Base-by-base conservation (phyloP, 2,888 invertebrate genomes). In the Conchocele bisecta region DNA sequence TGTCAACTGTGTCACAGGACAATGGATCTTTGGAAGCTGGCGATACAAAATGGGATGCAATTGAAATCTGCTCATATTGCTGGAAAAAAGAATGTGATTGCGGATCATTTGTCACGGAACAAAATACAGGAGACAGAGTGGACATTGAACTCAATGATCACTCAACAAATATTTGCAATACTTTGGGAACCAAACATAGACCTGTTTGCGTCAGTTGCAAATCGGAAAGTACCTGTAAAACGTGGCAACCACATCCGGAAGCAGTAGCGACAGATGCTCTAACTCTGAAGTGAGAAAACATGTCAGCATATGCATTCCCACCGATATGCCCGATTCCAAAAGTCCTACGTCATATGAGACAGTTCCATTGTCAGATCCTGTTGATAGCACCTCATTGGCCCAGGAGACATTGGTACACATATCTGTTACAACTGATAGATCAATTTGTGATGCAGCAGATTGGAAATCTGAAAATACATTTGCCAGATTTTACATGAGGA, bases 201-300 rank as follows among this genome's bases (percentile, higher is more conserved):
- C 51, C 58, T 71, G 11, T 67, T 67, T 64, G 71, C 70, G 9
- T 50, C 59, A 28, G 11, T 2, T 9, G 20, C 28, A 24, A 71
- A 70, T 33, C 39, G 44, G 17, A 58, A 71, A 15, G n/a, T 56
- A 9, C 42, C 28, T 24, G 28, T 67, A 35, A n/a, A n/a, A n/a
- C n/a, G n/a, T n/a, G n/a, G n/a, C n/a, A n/a, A n/a, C n/a, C n/a
- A n/a, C n/a, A n/a, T 7, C 26, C n/a, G 11, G 33, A 48, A 59
- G 67, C 73, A 13, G 46, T 20, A 44, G 60, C 69, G 51, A 26
- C 70, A 37, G 71, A 77, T 68, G 69, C 70, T 24, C 64, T 77
- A 35, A 51, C 51, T 13, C 60, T 71, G 29, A 13, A 44, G 17
- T 72, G 70, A 65, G 60, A 33, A 29, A 53, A 46, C 17, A 64